Percentiles rank a stretch among this genome's conserved stretches.
These are phyloP conservation scores for Gephyroberyx darwinii DNA, from an alignment of 2,797 vertebrate species.

Conservation along the genomic window DNA sequence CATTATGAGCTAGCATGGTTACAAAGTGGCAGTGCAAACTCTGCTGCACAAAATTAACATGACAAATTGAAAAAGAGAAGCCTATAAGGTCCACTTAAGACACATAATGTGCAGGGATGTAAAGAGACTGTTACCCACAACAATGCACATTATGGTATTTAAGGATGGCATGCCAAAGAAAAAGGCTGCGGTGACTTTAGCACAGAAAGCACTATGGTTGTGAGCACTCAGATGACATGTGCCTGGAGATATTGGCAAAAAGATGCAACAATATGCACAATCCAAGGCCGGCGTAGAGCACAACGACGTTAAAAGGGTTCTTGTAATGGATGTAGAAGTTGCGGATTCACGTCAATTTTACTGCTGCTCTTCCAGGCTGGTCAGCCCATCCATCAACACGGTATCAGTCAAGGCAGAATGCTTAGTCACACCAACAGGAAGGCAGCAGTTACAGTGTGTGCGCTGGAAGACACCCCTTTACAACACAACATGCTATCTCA, in stretches of 20 bases:
- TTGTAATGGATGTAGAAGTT: slow-evolving; percentile 18
- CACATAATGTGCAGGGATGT: background rate
- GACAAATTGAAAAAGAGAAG: background rate
- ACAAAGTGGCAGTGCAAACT: background rate
- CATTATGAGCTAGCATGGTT: background rate
- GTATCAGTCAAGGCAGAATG: slow-evolving; percentile 27
- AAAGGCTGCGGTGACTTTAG: slow-evolving; percentile 12
- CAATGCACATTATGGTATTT: background rate
- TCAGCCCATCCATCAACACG: slow-evolving; percentile 17
- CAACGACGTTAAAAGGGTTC: slow-evolving; percentile 23
- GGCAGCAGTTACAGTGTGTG: slow-evolving; percentile 12
- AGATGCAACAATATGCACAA: slow-evolving; percentile 60
- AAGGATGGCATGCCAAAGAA: slow-evolving; percentile 13
- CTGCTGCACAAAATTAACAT: too few species aligned
- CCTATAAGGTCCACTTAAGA: background rate
- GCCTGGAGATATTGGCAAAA: slow-evolving; percentile 45
- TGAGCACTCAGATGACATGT: slow-evolving; percentile 39
- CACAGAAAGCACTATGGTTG: slow-evolving; percentile 20
- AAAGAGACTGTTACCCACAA: slow-evolving; percentile 1
- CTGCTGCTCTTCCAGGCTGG: background rate
- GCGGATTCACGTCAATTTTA: slow-evolving; percentile 12
- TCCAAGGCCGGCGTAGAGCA: slow-evolving; percentile 22
- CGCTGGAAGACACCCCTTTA: slow-evolving; percentile 14
- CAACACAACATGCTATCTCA: slow-evolving; percentile 27
- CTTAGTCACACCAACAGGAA: slow-evolving; percentile 44